A percentile compares a stretch with the other conserved stretches of the same genome.
Evolutionary conservation across 1,140 invertebrate genomes (phyloP).

Genomic region (Mizuhopecten yessoensis): DNA sequence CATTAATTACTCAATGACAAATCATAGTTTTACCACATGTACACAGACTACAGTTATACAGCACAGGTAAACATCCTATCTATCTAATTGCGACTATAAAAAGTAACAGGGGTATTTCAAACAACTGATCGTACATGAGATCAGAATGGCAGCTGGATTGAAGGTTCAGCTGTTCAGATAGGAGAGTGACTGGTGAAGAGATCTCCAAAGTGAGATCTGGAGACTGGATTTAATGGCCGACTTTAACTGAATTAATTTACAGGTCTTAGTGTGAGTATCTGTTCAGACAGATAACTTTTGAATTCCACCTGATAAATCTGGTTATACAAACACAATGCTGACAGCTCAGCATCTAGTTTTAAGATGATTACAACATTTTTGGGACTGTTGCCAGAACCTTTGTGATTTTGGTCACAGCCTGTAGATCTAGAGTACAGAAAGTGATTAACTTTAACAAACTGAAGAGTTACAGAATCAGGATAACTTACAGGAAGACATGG

Average conservation of each 20-base stretch:
- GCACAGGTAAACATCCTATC: too few relatives aligned
- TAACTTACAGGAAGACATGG: too few relatives aligned
- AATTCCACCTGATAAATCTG: background rate
- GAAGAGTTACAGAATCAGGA: background rate
- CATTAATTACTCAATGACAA: too few relatives aligned
- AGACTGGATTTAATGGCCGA: background rate
- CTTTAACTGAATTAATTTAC: background rate
- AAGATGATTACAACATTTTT: conserved; percentile 17
- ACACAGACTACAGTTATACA: too few relatives aligned
- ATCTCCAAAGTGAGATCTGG: background rate
- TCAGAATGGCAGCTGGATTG: background rate
- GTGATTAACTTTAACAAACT: background rate
- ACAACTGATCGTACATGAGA: background rate
- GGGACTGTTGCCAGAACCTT: background rate
- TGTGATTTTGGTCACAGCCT: background rate
- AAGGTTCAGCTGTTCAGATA: background rate
- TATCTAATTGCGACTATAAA: too few relatives aligned
- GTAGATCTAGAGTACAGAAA: background rate
- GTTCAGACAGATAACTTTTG: background rate
- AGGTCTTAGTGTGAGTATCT: background rate
- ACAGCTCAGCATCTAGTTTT: conserved; percentile 24
- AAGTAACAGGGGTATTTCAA: too few relatives aligned
- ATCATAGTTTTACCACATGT: too few relatives aligned
- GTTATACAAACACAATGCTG: conserved; percentile 20
- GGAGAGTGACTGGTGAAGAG: background rate